Base-by-base conservation (phyloP, 1,140 invertebrate species). In the Lasioglossum albipes region DNA sequence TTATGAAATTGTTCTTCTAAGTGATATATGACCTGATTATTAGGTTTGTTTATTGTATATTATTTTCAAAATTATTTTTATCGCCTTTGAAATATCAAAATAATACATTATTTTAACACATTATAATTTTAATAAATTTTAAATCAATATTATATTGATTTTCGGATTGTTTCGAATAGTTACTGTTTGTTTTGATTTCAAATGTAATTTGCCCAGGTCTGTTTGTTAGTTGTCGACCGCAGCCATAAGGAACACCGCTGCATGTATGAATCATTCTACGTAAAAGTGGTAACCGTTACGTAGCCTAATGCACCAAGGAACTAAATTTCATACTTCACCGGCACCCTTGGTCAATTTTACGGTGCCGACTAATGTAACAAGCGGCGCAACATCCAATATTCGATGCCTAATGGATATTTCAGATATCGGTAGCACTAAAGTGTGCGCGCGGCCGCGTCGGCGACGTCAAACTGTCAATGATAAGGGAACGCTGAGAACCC, bases 401-500 rank as follows among this genome's bases (percentile, higher is more conserved):
- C 57, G 57, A n/a, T 59, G 22, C 22, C 57, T n/a, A 59, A 59
- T 59, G 20, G 54, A n/a, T 57, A 7, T 20, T 59, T 22, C 20
- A n/a, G 20, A 7, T 59, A 59, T 59, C 57, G 20, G 20, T 59
- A 2, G 57, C 20, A 59, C 6, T 59, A n/a, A 59, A n/a, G 18
- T 57, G 3, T 20, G 7, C 2, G 7, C 2, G 20, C 18, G 20
- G 36, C n/a, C n/a, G 20, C 7, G 7, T 59, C 20, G n/a, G n/a
- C 0, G 20, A n/a, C 57, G 57, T 59, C 57, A 59, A 59, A 7
- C 20, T 20, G 57, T n/a, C 57, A n/a, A 7, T n/a, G n/a, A n/a
- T 59, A 59, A 59, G 20, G 7, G 57, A 49, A 57, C 22, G 20
- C 3, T 49, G 52, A 72, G 69, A 82, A 72, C 64, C 65, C 22